Conservation (phyloP, 2,888 invertebrate genomes). For the Vesta saturnalis region DNA sequence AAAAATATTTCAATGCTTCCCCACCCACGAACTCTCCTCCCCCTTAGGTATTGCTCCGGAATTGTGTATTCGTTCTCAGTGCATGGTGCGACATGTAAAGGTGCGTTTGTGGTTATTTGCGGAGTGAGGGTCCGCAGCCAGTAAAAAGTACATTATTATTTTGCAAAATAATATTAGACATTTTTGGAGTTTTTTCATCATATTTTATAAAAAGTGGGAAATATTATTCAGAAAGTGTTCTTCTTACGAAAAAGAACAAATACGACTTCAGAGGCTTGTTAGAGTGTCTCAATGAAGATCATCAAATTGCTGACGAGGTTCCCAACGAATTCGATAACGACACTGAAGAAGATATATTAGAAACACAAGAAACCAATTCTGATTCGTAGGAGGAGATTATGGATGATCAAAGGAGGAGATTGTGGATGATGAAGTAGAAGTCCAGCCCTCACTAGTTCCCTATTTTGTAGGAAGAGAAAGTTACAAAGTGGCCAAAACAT, state of each 20-base stretch:
- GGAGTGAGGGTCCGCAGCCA: not conserved
- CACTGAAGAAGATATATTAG: constrained; percentile 4
- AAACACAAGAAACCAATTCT: constrained; percentile 3
- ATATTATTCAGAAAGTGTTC: not conserved
- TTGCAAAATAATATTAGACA: not conserved
- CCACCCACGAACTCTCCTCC: not conserved
- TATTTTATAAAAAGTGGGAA: too few relatives aligned
- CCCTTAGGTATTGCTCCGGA: not conserved
- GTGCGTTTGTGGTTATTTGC: not conserved
- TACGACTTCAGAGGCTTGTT: not conserved
- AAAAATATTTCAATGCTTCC: not conserved
- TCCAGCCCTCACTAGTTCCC: not conserved
- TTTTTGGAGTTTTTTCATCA: too few relatives aligned
- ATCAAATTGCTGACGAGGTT: not conserved
- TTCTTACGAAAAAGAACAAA: constrained; percentile 3
- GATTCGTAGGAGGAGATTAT: constrained; percentile 1
- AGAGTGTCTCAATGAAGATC: constrained; percentile 2
- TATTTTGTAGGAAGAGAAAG: constrained; percentile 3
- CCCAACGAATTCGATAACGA: not conserved
- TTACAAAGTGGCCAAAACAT: constrained; percentile 6
- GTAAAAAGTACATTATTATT: not conserved
- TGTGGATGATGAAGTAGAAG: constrained; percentile 6
- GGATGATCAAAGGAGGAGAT: too few relatives aligned
- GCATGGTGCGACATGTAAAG: not conserved
- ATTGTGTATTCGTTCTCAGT: not conserved